Evolutionary conservation across 2,888 invertebrate species (phyloP), one percentile per base, ranked within the genome.

Genomic region (Ditylenchus weischeri): DNA sequence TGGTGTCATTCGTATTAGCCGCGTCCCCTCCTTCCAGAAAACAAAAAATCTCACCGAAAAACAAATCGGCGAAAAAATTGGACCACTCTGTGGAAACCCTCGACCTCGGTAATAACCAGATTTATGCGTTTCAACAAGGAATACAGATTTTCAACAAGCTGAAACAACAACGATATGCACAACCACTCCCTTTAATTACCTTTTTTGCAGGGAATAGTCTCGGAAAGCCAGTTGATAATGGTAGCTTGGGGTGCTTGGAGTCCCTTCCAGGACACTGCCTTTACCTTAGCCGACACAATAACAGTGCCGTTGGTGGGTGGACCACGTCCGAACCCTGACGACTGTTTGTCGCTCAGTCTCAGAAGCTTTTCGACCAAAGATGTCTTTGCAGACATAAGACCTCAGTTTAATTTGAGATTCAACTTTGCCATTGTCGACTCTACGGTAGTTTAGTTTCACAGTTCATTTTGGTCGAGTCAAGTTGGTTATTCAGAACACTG

Each of bases 171-270:
- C 29, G 29, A 29, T 29, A 29, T 29, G 29, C 29, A 5, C 29
- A 29, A 5, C 3, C 29, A 61, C 21, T 15, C 11, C 7, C n/a
- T 54, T 15, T 54, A 54, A 54, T 23, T 54, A 4, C 2, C 29
- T 19, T 43, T 65, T 54, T 48, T 69, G 48, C 38, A 71, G 72
- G 63, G 60, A 21, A 69, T 68, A 4, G 35, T 74, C 38, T 54
- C 60, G 15, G 68, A 75, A 19, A 72, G 58, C 47, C 63, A 68
- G 43, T 23, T 63, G 23, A 57, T 79, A 18, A 71, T 80, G 2
- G 69, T 86, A 4, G 80, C 85, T 13, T 86, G 85, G 86, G 83
- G 84, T 18, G 84, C 84, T 0, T 86, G 84, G 84, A 83, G 81
- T 63, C 85, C 85, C 0, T 83, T 84, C 69, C 68, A 78, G 1